Percentiles rank a stretch among this genome's conserved stretches.
Evolutionary conservation across 2,797 vertebrate species (phyloP).

Genomic region (Rhynchonycteris naso): DNA sequence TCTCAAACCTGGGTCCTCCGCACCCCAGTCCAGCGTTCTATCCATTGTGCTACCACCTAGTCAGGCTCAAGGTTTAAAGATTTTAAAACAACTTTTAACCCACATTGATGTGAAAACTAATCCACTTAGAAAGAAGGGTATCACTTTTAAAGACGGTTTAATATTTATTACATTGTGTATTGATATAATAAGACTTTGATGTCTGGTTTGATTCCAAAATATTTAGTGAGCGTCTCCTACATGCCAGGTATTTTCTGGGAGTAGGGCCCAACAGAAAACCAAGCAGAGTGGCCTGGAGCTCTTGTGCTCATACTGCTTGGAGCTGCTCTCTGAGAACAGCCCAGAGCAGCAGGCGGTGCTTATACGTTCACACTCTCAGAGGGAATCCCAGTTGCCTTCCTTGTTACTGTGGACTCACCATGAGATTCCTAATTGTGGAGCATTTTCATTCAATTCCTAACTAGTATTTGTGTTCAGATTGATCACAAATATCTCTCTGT

Average conservation of each 20-base stretch:
- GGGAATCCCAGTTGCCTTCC: not conserved
- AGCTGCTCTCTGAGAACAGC: not conserved
- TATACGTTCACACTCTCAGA: not conserved
- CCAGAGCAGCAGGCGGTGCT: fast-evolving
- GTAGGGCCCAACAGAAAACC: not conserved
- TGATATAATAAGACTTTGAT: not conserved
- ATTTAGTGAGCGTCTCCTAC: not conserved
- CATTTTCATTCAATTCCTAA: not conserved
- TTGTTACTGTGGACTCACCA: not conserved
- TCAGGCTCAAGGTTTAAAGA: not conserved
- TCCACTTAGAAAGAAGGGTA: not conserved
- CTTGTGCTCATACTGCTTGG: not conserved
- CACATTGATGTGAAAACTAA: not conserved
- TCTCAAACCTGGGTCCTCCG: no score
- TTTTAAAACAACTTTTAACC: not conserved
- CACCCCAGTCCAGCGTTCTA: no score
- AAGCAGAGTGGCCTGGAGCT: not conserved
- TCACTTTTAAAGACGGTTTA: not conserved
- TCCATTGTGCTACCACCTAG: no score
- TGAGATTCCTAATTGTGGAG: not conserved
- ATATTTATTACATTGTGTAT: not conserved
- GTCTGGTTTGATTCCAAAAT: not conserved
- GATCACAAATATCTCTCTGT: not conserved
- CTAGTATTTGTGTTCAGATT: not conserved
- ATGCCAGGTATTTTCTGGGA: not conserved